Evolutionary conservation across 2,888 invertebrate genomes (phyloP), one percentile per base, ranked within the genome.

Genomic region (Hydropsyche betteni): DNA sequence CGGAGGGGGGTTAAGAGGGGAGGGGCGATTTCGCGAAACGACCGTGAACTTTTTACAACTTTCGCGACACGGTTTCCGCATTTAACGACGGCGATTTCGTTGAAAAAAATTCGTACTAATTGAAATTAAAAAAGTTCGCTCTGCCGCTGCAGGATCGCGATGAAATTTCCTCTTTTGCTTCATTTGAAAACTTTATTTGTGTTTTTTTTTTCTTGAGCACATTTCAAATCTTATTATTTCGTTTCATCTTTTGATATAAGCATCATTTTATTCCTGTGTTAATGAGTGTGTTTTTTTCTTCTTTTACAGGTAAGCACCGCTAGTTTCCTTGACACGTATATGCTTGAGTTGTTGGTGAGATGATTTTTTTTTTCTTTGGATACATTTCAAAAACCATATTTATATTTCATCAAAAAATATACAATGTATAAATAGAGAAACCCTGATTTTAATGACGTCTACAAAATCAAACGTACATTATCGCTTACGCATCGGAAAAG

Each of bases 121-220:
- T 58, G 58, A 58, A 58, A 58, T 58, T 58, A 58, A 58, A 58
- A 58, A 58, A 58, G 58, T 58, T 58, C 14, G 14, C 12, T 5
- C 24, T 8, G 58, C 44, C 8, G 16, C 53, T 53, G 53, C 53
- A 14, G 53, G 12, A 53, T 53, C 58, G 44, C 44, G 24, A 24
- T 24, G 24, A 58, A 58, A 58, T 58, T 58, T 58, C 24, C 58
- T 58, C 58, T 24, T 58, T 58, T 24, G 58, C 44, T 16, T 58
- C 58, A 58, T 58, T 24, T 24, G 58, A 58, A 58, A 58, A 58
- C 16, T 58, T 14, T 14, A 24, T 58, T 58, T 58, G 14, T 58
- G 5, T 58, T 58, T 14, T 58, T 53, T 58, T 14, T 58, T 58
- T 58, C n/a, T 58, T 24, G 8, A 53, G 14, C 12, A 14, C 53